These are phyloP conservation scores for Drosophila longiperda DNA, from an alignment of 2,888 invertebrate species.

Conservation along the genomic window DNA sequence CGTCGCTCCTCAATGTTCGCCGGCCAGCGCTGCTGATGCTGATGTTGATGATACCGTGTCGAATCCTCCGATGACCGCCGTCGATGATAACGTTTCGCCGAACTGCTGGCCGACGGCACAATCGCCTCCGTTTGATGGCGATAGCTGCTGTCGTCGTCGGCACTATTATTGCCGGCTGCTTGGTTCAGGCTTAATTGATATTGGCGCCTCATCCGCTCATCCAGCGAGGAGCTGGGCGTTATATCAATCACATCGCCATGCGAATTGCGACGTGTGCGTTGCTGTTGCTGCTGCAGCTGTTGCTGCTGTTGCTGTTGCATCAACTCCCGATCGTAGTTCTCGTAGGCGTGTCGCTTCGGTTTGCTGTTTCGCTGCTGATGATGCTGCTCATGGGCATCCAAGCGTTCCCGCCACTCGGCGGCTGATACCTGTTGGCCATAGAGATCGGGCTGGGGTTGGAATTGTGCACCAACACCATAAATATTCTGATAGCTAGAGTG, in stretches of 20 bases:
- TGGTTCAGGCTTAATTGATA: conserved; percentile 50
- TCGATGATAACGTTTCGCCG: conserved; percentile 79
- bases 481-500: conserved; percentile 87
- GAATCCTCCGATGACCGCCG: conserved; percentile 82
- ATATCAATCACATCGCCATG: conserved; percentile 67
- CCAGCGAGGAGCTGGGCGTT: conserved; percentile 79
- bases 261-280: conserved; percentile 62
- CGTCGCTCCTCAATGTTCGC: conserved; percentile 80
- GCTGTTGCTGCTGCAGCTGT: conserved; percentile 31
- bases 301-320: conserved; percentile 3
- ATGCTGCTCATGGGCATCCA: conserved; percentile 77
- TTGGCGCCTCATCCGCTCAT: conserved; percentile 76
- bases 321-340: conserved; percentile 71
- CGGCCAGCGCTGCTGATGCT: conserved; percentile 75
- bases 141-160: conserved; percentile 76
- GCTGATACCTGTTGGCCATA: conserved; percentile 87
- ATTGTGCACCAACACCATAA: conserved; percentile 85
- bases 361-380: conserved; percentile 56
- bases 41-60: conserved; percentile 69
- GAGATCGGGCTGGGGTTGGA: conserved; percentile 88
- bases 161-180: conserved; percentile 34
- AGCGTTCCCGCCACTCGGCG: conserved; percentile 79
- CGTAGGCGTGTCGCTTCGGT: conserved; percentile 51
- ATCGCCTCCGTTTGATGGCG: conserved; percentile 44
- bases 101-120: conserved; percentile 40